These are phyloP conservation scores for Aurelia sp. DNA, from an alignment of 30 jellyfish, hydroid and myxozoan species.

Conservation along the genomic window DNA sequence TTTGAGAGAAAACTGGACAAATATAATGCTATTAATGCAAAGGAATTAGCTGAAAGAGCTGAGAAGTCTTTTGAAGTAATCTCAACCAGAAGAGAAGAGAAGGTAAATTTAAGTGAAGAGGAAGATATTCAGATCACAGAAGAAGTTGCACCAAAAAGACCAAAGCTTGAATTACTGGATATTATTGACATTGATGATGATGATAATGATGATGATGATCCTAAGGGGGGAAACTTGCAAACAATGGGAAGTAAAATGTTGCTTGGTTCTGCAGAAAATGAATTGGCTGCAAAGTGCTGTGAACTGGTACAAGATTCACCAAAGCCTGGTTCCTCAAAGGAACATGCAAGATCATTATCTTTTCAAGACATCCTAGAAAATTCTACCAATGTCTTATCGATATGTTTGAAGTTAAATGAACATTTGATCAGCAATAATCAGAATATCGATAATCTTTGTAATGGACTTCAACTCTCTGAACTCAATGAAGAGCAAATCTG, in stretches of 20 bases:
- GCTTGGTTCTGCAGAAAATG: neutral
- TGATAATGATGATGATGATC: conserved; percentile 1
- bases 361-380: neutral
- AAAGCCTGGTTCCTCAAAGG: neutral
- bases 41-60: neutral
- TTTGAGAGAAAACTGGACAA: neutral
- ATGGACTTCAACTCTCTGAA: neutral
- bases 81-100: neutral
- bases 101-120: neutral
- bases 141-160: neutral
- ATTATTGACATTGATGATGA: conserved; percentile 8
- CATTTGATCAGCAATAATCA: neutral
- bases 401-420: neutral
- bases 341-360: neutral
- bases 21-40: neutral
- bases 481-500: conserved; percentile 6
- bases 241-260: neutral
- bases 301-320: neutral
- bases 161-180: conserved; percentile 2
- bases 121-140: neutral
- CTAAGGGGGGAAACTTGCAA: neutral
- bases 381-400: neutral
- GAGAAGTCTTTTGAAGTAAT: neutral
- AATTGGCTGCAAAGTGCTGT: neutral
- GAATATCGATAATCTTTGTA: conserved; percentile 1